Conservation (phyloP, 2,113 vertebrate species). For the Probosciger aterrimus region DNA sequence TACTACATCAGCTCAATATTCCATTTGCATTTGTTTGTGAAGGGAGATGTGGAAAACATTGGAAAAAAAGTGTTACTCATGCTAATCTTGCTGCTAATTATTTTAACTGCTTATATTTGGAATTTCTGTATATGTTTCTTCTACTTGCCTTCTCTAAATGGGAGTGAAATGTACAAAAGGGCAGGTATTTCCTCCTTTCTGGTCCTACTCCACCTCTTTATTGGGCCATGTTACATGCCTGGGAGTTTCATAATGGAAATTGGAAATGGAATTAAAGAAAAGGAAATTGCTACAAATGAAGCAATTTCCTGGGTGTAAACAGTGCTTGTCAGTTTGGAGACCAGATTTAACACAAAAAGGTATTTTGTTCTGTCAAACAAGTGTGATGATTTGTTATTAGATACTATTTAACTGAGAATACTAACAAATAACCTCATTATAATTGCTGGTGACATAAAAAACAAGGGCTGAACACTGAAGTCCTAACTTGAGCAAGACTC, state of each 20-base stretch:
- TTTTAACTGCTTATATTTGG: conserved; percentile 31
- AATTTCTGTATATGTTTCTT: conserved; percentile 32
- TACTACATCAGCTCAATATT: neutral
- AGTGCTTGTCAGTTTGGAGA: conserved; percentile 4
- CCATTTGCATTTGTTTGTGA: neutral
- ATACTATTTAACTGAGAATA: neutral
- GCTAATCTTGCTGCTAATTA: conserved; percentile 55
- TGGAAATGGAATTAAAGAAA: conserved; percentile 60
- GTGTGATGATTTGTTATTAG: neutral
- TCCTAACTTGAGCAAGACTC: conserved; percentile 1
- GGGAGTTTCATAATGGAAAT: conserved; percentile 63
- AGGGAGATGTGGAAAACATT: neutral
- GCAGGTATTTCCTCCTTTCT: conserved; percentile 66
- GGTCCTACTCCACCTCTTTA: conserved; percentile 57
- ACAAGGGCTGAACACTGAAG: neutral
- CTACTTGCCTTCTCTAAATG: conserved; percentile 40
- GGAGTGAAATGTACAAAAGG: conserved; percentile 60
- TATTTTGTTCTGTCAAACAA: conserved; percentile 26
- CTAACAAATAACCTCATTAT: neutral
- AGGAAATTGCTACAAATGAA: conserved; percentile 67
- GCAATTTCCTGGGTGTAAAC: conserved; percentile 71
- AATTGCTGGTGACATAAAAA: conserved; percentile 4
- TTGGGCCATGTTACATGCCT: conserved; percentile 25
- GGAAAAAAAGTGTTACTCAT: neutral
- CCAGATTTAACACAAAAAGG: conserved; percentile 6